A percentile compares a stretch with the other conserved stretches of the same genome.
Conservation (phyloP, 1,140 invertebrate species). For the Rhagoletis zephyria region DNA sequence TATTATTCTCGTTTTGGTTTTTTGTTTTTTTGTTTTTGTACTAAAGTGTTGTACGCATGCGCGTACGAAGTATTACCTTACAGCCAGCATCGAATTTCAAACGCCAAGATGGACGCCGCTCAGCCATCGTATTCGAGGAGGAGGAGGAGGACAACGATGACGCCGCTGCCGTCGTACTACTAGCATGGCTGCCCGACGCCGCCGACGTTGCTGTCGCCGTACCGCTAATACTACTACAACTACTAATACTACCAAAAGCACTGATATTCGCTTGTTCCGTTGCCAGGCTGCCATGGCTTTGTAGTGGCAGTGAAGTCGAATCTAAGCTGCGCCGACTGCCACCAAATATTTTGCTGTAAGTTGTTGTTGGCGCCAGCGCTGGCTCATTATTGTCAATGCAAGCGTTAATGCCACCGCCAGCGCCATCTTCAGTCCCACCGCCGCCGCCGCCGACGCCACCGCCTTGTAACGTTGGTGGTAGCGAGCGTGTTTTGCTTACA, state of each 20-base stretch:
- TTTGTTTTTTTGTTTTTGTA: slow-evolving; percentile 52
- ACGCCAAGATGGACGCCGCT: slow-evolving; percentile 91
- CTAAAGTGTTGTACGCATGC: slow-evolving; percentile 42
- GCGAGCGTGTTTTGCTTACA: slow-evolving; percentile 9
- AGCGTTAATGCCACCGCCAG: neutral
- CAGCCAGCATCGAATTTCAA: slow-evolving; percentile 89
- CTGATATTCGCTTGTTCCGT: neutral
- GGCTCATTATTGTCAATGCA: neutral
- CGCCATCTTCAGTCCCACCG: neutral
- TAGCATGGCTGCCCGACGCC: neutral
- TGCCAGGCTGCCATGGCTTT: neutral
- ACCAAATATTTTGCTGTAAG: slow-evolving; percentile 2
- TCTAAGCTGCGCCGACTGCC: slow-evolving; percentile 59
- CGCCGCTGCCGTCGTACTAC: slow-evolving; percentile 12
- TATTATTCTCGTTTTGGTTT: neutral
- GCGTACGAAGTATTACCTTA: slow-evolving; percentile 78
- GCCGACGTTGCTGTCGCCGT: slow-evolving; percentile 35
- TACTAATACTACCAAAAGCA: slow-evolving; percentile 24
- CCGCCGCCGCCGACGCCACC: neutral
- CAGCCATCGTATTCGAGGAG: slow-evolving; percentile 70
- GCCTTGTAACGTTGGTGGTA: neutral
- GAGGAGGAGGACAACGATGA: slow-evolving; percentile 54
- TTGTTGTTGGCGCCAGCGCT: slow-evolving; percentile 59
- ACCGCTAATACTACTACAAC: slow-evolving; percentile 55
- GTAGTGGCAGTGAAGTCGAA: slow-evolving; percentile 54